These are phyloP conservation scores for Campoplex nolae DNA, from an alignment of 2,888 invertebrate genomes.

Conservation along the genomic window DNA sequence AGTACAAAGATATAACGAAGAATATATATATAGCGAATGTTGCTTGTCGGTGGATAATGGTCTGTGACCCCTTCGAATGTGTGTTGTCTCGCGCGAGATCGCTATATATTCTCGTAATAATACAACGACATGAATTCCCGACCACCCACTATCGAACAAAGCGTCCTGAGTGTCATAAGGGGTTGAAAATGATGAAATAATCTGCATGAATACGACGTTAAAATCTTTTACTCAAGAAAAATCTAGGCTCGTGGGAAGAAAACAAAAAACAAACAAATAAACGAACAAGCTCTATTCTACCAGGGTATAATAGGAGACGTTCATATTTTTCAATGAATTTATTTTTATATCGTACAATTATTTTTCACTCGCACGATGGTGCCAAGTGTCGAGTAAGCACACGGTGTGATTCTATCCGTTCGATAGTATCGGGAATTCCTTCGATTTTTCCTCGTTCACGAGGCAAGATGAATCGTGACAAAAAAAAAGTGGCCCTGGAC, in stretches of 20 bases:
- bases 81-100: slow-evolving; percentile 49
- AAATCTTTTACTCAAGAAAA: neutral
- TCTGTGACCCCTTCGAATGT: slow-evolving; percentile 70
- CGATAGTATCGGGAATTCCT: slow-evolving; percentile 59
- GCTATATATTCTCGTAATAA: slow-evolving; percentile 64
- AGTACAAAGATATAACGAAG: neutral
- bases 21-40: neutral
- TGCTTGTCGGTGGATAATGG: slow-evolving; percentile 73
- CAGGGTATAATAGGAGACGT: neutral
- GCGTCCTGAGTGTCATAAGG: slow-evolving; percentile 1
- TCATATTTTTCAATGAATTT: neutral
- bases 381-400: slow-evolving; percentile 7
- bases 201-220: neutral
- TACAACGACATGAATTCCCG: slow-evolving; percentile 74
- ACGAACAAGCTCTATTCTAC: neutral
- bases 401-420: slow-evolving; percentile 30
- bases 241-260: neutral
- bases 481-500: neutral
- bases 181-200: neutral
- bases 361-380: slow-evolving; percentile 20
- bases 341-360: slow-evolving; percentile 21
- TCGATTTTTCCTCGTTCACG: slow-evolving; percentile 37
- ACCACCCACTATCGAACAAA: slow-evolving; percentile 61
- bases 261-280: neutral
- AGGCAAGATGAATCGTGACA: neutral